Conservation (phyloP, 2,888 invertebrate species). For the Diaphora mendica region DNA sequence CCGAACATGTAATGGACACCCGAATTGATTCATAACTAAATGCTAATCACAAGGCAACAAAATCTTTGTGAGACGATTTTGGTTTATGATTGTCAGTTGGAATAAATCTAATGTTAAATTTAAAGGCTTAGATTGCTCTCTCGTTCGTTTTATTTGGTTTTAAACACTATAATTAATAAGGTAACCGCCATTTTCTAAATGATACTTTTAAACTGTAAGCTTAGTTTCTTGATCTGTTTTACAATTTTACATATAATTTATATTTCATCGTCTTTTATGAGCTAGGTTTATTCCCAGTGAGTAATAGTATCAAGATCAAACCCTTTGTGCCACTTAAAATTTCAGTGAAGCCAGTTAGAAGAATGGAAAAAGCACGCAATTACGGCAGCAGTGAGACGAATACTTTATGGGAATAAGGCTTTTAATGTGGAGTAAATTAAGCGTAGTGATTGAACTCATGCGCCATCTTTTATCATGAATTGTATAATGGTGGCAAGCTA, state of each 20-base stretch:
- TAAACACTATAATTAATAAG: too few relatives aligned
- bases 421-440: constrained; percentile 25
- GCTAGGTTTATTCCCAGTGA: constrained; percentile 36
- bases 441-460: neutral
- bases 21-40: constrained; percentile 76
- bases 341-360: constrained; percentile 45
- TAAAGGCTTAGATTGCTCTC: neutral
- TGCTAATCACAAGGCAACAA: constrained; percentile 63
- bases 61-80: constrained; percentile 1
- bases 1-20: constrained; percentile 58
- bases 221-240: neutral
- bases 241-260: neutral
- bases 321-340: constrained; percentile 44
- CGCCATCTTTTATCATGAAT: neutral
- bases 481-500: neutral
- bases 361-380: constrained; percentile 39
- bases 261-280: neutral
- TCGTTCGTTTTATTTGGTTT: too few relatives aligned
- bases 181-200: neutral
- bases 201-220: neutral
- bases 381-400: constrained; percentile 41
- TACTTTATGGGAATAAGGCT: constrained; percentile 43
- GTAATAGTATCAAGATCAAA: constrained; percentile 44
- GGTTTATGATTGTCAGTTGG: neutral
- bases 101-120: neutral